Conservation (phyloP, 1,140 invertebrate species). For the Ceratosolen solmsi region DNA sequence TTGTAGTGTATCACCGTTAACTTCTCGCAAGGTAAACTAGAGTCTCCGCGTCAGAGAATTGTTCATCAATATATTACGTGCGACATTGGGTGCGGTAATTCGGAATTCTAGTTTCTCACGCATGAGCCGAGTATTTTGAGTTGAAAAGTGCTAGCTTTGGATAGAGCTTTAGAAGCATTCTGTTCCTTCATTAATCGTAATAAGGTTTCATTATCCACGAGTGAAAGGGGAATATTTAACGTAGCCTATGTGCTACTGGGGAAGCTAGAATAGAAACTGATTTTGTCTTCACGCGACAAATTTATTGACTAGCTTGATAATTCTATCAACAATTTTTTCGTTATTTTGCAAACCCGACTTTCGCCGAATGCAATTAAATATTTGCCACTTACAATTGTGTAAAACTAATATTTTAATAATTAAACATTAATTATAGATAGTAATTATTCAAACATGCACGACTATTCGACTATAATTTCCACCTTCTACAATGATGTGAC, state of each 20-base stretch:
- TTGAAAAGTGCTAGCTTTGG: background rate
- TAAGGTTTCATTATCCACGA: background rate
- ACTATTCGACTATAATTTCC: no score
- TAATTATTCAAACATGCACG: no score
- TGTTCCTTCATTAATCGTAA: background rate
- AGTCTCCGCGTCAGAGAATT: conserved; percentile 25
- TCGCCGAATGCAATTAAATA: no score
- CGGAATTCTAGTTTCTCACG: background rate
- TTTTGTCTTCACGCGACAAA: no score
- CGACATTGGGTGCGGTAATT: background rate
- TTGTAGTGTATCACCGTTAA: conserved; percentile 36
- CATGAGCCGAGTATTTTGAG: background rate
- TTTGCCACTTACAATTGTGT: no score
- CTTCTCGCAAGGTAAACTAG: background rate
- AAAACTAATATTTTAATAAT: no score
- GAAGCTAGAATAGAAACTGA: background rate
- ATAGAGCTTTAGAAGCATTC: background rate
- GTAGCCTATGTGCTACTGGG: background rate
- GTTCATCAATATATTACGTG: conserved; percentile 28
- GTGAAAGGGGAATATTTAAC: background rate
- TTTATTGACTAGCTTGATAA: no score
- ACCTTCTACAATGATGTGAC: no score
- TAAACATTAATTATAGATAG: no score
- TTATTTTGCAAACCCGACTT: no score
- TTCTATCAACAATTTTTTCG: no score